These are phyloP conservation scores for Anguilla japonica DNA, from an alignment of 2,113 vertebrate species.

Conservation along the genomic window DNA sequence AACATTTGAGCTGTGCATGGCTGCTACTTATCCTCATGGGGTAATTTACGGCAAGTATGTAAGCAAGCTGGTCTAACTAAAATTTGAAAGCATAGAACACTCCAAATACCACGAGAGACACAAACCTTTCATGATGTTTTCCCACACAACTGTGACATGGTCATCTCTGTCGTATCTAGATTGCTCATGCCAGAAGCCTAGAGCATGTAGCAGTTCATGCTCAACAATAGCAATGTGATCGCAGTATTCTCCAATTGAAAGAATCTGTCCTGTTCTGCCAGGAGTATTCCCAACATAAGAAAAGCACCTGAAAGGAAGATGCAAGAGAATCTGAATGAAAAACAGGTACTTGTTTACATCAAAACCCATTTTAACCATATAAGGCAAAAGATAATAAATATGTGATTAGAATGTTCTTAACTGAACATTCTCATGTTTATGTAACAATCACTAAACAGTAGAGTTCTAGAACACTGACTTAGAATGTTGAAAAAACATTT, in stretches of 20 bases:
- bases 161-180: slow-evolving; percentile 80
- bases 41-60: too few species aligned
- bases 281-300: slow-evolving; percentile 68
- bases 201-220: slow-evolving; percentile 82
- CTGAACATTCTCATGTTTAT: too few species aligned
- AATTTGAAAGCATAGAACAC: too few species aligned
- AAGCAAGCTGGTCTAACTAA: too few species aligned
- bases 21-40: too few species aligned
- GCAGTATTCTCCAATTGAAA: slow-evolving; percentile 77
- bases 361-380: background rate
- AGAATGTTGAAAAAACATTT: too few species aligned
- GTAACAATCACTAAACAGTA: too few species aligned
- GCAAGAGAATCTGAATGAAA: background rate
- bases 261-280: slow-evolving; percentile 50
- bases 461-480: too few species aligned
- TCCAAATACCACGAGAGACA: background rate
- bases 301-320: slow-evolving; percentile 69
- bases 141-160: slow-evolving; percentile 69
- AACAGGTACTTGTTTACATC: background rate
- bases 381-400: too few species aligned
- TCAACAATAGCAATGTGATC: slow-evolving; percentile 70
- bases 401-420: too few species aligned
- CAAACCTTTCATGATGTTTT: slow-evolving; percentile 73
- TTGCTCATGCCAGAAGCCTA: slow-evolving; percentile 86
- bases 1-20: too few species aligned